A percentile compares a stretch with the other conserved stretches of the same genome.
Conservation (phyloP, 2,797 vertebrate species). For the Naso thynnoides region DNA sequence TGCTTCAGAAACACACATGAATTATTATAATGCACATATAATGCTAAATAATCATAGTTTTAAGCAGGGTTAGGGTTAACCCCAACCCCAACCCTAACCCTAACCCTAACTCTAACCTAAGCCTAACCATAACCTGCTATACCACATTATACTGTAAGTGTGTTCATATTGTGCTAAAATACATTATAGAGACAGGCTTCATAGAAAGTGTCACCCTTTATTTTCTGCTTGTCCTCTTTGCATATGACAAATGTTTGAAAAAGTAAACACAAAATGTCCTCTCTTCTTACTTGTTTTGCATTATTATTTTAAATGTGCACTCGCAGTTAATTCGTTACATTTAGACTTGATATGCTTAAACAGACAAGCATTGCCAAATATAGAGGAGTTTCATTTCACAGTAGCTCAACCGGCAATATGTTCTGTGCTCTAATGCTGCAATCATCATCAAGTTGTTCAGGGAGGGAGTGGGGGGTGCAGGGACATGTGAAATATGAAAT, state of each 20-base stretch:
- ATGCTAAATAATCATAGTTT: too few relatives aligned
- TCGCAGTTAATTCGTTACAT: constrained; percentile 25
- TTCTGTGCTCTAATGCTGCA: constrained; percentile 71
- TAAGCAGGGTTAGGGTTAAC: too few relatives aligned
- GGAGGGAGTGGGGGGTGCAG: constrained; percentile 60
- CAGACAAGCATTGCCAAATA: constrained; percentile 42
- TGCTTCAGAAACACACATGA: too few relatives aligned
- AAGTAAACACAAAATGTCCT: background rate
- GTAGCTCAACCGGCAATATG: constrained; percentile 68
- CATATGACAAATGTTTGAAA: background rate
- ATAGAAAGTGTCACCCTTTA: background rate
- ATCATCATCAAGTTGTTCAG: constrained; percentile 81
- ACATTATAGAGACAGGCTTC: too few relatives aligned
- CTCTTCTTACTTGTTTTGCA: background rate
- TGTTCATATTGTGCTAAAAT: too few relatives aligned
- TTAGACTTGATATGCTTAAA: constrained; percentile 22
- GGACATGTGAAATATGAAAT: constrained; percentile 82
- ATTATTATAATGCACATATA: too few relatives aligned
- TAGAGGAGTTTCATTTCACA: constrained; percentile 56
- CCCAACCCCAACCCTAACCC: too few relatives aligned
- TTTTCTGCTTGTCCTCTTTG: background rate
- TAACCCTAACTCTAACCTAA: too few relatives aligned
- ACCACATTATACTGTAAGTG: too few relatives aligned
- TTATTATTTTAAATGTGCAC: constrained; percentile 24
- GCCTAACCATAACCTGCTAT: too few relatives aligned